Conservation (phyloP, 2,888 invertebrate genomes). For the Acronicta alni region DNA sequence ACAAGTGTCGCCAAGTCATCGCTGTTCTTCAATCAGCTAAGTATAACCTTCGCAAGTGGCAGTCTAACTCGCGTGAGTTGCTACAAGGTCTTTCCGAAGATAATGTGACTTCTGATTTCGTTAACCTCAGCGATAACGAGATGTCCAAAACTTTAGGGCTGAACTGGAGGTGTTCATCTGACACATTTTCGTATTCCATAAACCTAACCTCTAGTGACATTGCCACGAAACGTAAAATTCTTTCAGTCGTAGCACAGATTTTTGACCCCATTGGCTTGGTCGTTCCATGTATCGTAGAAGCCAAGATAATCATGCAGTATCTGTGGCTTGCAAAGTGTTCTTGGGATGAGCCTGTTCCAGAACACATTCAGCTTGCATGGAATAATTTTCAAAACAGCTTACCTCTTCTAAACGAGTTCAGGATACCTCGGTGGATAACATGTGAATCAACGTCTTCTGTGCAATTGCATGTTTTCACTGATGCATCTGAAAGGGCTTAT, state of each 20-base stretch:
- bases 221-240: too few relatives aligned
- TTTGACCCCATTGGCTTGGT: too few relatives aligned
- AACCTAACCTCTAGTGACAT: not conserved
- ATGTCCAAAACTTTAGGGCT: not conserved
- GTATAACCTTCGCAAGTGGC: slow-evolving; percentile 6
- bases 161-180: not conserved
- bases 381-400: slow-evolving; percentile 1
- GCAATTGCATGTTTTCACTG: slow-evolving; percentile 11
- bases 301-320: slow-evolving; percentile 2
- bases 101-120: not conserved
- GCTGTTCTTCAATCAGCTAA: not conserved
- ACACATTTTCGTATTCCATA: slow-evolving; percentile 1
- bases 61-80: not conserved
- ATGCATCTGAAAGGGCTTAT: slow-evolving; percentile 9
- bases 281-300: too few relatives aligned
- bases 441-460: slow-evolving; percentile 2
- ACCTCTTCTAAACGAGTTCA: slow-evolving; percentile 3
- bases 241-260: too few relatives aligned
- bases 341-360: slow-evolving; percentile 8
- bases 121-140: not conserved
- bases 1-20: not conserved
- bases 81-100: not conserved
- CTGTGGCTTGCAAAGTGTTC: slow-evolving; percentile 10
- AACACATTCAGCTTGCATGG: slow-evolving; percentile 3
- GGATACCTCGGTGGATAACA: slow-evolving; percentile 9